Conservation (phyloP, 2,888 invertebrate genomes). For the Andrena hattorfiana region DNA sequence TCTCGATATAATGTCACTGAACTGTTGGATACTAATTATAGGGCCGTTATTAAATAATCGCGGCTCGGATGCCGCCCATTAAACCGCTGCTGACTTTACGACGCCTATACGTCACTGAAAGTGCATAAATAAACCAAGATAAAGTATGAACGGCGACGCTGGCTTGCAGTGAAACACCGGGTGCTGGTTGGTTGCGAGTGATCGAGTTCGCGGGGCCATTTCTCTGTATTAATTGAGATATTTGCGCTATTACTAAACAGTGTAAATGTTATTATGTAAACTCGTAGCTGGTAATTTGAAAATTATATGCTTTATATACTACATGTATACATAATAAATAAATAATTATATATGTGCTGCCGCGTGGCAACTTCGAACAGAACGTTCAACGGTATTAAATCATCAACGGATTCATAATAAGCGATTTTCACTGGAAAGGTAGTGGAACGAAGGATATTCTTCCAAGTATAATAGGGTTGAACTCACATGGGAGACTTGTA, state of each 20-base stretch:
- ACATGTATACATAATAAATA: too few relatives aligned
- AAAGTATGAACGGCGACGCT: slow-evolving; percentile 28
- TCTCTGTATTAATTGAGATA: background rate
- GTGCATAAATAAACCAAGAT: slow-evolving; percentile 51
- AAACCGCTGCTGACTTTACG: slow-evolving; percentile 57
- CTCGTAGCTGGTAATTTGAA: too few relatives aligned
- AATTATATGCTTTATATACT: too few relatives aligned
- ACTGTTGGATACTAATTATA: slow-evolving; percentile 64
- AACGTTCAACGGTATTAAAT: too few relatives aligned
- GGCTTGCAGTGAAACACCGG: slow-evolving; percentile 17
- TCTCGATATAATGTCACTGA: slow-evolving; percentile 44
- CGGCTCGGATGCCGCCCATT: slow-evolving; percentile 32
- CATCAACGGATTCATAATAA: too few relatives aligned
- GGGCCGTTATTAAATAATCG: slow-evolving; percentile 65
- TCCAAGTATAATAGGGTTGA: too few relatives aligned
- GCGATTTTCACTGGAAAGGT: too few relatives aligned
- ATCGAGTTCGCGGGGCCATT: background rate
- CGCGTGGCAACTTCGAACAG: too few relatives aligned
- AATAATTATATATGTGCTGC: too few relatives aligned
- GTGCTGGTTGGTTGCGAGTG: slow-evolving; percentile 3
- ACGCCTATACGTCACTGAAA: slow-evolving; percentile 44
- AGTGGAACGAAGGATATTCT: too few relatives aligned
- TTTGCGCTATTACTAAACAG: background rate
- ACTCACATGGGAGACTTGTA: too few relatives aligned
- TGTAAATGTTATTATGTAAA: too few relatives aligned